Percentiles rank a stretch among this genome's conserved stretches.
Evolutionary conservation across 2,797 vertebrate genomes (phyloP).

Genomic region (Epinephelus malabaricus): DNA sequence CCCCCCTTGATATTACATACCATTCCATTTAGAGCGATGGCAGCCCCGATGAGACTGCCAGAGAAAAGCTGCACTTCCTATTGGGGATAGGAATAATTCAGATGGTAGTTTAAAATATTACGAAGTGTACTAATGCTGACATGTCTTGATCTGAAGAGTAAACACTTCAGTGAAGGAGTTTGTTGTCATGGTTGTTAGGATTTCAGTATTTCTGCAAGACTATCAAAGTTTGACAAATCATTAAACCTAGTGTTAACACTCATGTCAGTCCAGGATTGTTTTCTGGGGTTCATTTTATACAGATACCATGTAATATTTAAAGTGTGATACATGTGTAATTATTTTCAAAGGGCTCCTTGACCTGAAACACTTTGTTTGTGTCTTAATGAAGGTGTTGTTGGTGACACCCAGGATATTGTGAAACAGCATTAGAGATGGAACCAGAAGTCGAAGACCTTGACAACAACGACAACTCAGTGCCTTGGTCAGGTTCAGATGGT

Average conservation of each 20-base stretch:
- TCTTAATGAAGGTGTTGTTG: slow-evolving; percentile 64
- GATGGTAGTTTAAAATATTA: slow-evolving; percentile 33
- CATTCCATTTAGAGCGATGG: slow-evolving; percentile 94
- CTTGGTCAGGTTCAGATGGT: slow-evolving; percentile 74
- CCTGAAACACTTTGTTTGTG: slow-evolving; percentile 45
- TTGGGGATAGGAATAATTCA: slow-evolving; percentile 75
- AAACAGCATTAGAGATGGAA: slow-evolving; percentile 73
- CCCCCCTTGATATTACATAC: slow-evolving; percentile 86
- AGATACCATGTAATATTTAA: neutral
- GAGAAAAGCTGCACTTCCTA: slow-evolving; percentile 69
- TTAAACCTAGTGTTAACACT: slow-evolving; percentile 4
- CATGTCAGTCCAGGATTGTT: neutral
- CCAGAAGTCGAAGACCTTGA: slow-evolving; percentile 63
- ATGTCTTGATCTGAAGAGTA: slow-evolving; percentile 16
- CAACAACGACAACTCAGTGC: slow-evolving; percentile 41
- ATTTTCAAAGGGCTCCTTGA: neutral
- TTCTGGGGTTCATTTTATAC: neutral
- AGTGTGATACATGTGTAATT: neutral
- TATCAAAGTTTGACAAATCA: neutral
- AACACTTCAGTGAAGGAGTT: neutral
- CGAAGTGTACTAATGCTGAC: slow-evolving; percentile 26
- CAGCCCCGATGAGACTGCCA: slow-evolving; percentile 74
- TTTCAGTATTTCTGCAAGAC: neutral
- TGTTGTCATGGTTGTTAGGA: neutral
- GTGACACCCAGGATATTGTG: slow-evolving; percentile 40